A percentile compares a stretch with the other conserved stretches of the same genome.
phyloP scores from a whole-genome alignment of 2,888 invertebrate species.

The Sarcophaga rosellei region DNA sequence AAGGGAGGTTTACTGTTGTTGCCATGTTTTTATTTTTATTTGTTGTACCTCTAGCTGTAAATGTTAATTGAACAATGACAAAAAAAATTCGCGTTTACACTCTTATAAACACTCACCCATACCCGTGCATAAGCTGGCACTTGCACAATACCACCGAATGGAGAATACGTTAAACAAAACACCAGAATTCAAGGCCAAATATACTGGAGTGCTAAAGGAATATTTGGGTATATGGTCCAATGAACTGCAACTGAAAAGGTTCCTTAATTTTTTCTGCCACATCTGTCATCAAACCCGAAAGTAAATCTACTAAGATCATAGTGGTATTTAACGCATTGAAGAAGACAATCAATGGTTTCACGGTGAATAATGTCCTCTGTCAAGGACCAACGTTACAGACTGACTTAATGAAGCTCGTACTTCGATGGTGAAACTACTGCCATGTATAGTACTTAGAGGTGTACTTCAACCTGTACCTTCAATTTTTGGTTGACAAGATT shows the following conservation, averaged over 20 bases:
- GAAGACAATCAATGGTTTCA: no score
- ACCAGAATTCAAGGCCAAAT: no score
- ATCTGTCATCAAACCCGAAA: no score
- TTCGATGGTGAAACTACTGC: conserved; percentile 20
- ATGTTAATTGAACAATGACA: conserved; percentile 26
- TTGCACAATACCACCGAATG: not conserved
- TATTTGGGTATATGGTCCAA: no score
- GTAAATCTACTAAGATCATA: no score
- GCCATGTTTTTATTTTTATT: not conserved
- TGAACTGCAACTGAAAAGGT: not conserved
- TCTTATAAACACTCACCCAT: not conserved
- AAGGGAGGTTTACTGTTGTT: not conserved
- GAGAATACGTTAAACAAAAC: no score
- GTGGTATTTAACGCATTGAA: no score
- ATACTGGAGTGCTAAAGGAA: no score
- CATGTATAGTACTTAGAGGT: no score
- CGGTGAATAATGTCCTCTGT: conserved; percentile 29
- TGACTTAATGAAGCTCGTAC: conserved; percentile 40
- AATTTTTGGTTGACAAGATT: no score
- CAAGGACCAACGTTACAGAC: conserved; percentile 54
- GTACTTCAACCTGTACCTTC: no score
- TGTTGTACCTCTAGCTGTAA: not conserved
- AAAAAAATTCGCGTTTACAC: conserved; percentile 4
- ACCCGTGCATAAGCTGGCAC: not conserved
- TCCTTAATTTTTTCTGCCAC: not conserved